Percentiles rank a stretch among this genome's conserved stretches.
Conservation (phyloP, 2,797 vertebrate genomes). For the Hipposideros larvatus region DNA sequence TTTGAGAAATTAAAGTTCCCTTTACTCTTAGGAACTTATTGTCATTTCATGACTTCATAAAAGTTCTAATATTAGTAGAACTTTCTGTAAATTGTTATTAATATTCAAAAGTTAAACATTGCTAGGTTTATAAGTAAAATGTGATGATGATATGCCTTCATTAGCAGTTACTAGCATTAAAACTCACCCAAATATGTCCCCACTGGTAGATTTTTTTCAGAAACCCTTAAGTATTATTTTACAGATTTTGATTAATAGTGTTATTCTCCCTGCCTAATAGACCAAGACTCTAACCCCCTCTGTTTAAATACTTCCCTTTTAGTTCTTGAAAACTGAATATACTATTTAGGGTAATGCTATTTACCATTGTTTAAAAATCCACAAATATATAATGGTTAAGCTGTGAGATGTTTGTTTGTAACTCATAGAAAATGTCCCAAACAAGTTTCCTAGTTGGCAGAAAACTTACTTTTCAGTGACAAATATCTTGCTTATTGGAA, state of each 20-base stretch:
- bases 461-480: not conserved
- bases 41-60: slow-evolving; percentile 12
- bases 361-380: not conserved
- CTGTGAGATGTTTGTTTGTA: not conserved
- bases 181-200: not conserved
- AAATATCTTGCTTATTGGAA: not conserved
- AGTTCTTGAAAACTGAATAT: not conserved
- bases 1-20: not conserved
- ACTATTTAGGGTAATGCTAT: not conserved
- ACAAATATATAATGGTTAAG: not conserved
- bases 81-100: not conserved
- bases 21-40: not conserved
- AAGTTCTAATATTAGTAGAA: not conserved
- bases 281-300: not conserved
- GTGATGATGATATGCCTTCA: not conserved
- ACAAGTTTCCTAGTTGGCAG: not conserved
- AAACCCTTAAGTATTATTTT: not conserved
- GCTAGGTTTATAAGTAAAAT: not conserved
- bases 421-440: not conserved
- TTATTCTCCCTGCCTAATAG: not conserved
- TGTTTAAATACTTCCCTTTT: slow-evolving; percentile 9
- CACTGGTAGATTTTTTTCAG: not conserved
- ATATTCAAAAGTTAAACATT: not conserved
- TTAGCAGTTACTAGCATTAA: slow-evolving; percentile 4
- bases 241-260: not conserved